phyloP scores from a whole-genome alignment of 2,888 invertebrate genomes.

The Sympetrum striolatum region DNA sequence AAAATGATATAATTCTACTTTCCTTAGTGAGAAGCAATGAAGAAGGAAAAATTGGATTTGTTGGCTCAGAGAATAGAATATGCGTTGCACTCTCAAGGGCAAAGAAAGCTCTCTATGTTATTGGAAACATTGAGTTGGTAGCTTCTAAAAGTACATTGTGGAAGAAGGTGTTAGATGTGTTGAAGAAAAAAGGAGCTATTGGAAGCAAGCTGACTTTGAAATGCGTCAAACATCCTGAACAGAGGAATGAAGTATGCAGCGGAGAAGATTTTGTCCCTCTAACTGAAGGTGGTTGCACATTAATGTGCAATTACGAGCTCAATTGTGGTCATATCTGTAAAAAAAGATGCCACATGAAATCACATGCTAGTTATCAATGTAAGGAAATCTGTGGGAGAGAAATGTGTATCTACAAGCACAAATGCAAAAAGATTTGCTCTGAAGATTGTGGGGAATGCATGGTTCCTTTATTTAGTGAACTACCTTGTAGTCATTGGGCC shows the following conservation, averaged over 20 bases:
- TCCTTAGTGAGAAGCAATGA: conserved; percentile 80
- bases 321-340: conserved; percentile 59
- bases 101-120: conserved; percentile 72
- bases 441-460: conserved; percentile 61
- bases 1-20: conserved; percentile 77
- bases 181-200: conserved; percentile 63
- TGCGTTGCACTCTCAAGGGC: conserved; percentile 82
- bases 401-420: conserved; percentile 56
- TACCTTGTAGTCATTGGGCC: conserved; percentile 59
- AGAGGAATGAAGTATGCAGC: conserved; percentile 46
- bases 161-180: conserved; percentile 63
- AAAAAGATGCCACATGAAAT: conserved; percentile 55
- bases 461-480: conserved; percentile 57
- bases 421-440: conserved; percentile 63
- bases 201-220: conserved; percentile 62
- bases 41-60: conserved; percentile 73
- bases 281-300: conserved; percentile 56
- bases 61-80: conserved; percentile 72
- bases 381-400: conserved; percentile 49
- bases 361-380: conserved; percentile 54
- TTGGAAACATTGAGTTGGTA: conserved; percentile 73
- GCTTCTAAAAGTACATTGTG: conserved; percentile 65
- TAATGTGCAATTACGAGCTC: conserved; percentile 55
- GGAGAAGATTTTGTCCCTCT: conserved; percentile 48
- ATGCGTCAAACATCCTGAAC: conserved; percentile 51